phyloP scores from a whole-genome alignment of 2,113 vertebrate genomes.

The Anas platyrhynchos region DNA sequence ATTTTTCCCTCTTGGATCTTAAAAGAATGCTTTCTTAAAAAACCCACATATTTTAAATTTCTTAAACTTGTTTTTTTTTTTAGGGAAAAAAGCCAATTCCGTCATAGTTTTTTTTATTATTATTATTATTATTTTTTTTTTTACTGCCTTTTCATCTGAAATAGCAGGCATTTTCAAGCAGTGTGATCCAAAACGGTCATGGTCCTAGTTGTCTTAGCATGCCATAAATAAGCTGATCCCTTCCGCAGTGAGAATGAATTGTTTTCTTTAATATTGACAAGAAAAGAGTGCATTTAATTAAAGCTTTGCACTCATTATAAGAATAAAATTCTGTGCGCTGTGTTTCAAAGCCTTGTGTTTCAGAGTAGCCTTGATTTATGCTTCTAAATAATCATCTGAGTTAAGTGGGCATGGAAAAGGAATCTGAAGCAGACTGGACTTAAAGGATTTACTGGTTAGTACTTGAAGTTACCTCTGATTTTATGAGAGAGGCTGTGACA shows the following conservation, averaged over 20 bases:
- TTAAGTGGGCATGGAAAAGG: neutral
- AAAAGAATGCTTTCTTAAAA: slow-evolving; percentile 23
- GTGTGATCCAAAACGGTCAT: neutral
- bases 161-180: neutral
- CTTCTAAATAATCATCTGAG: neutral
- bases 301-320: neutral
- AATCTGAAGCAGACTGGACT: neutral
- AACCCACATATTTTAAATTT: neutral
- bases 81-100: neutral
- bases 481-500: neutral
- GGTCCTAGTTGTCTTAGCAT: neutral
- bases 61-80: neutral
- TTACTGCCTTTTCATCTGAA: neutral
- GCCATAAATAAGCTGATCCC: neutral
- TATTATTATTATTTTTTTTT: no score
- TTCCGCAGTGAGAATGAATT: neutral
- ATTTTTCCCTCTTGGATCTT: slow-evolving; percentile 17
- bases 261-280: neutral
- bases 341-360: neutral
- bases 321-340: neutral
- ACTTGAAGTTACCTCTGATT: neutral
- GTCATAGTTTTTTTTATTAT: no score
- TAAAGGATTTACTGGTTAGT: neutral
- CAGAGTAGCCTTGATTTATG: neutral
- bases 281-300: slow-evolving; percentile 13